Conservation (phyloP, 2,888 invertebrate genomes). For the Ectemnius cavifrons region DNA sequence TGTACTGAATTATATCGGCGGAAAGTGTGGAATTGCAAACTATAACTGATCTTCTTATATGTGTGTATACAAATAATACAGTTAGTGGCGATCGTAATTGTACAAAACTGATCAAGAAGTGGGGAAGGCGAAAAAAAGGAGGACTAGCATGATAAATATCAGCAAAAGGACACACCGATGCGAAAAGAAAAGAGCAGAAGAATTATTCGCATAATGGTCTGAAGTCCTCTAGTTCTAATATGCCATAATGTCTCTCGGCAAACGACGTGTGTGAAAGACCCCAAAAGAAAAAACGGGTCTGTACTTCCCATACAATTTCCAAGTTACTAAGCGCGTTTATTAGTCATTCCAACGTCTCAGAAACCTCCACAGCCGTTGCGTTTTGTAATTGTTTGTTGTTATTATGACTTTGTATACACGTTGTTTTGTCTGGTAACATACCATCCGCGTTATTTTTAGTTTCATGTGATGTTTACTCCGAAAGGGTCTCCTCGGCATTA, state of each 20-base stretch:
- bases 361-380: conserved; percentile 57
- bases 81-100: conserved; percentile 30
- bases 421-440: conserved; percentile 58
- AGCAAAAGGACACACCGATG: conserved; percentile 8
- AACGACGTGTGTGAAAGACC: conserved; percentile 22
- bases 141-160: conserved; percentile 9
- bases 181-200: conserved; percentile 7
- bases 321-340: conserved; percentile 24
- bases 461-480: conserved; percentile 37
- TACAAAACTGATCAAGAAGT: conserved; percentile 24
- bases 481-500: conserved; percentile 19
- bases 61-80: conserved; percentile 41
- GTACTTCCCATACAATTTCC: conserved; percentile 12
- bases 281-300: conserved; percentile 39
- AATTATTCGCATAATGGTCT: not conserved
- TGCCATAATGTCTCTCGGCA: conserved; percentile 29
- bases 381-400: conserved; percentile 71
- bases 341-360: conserved; percentile 58
- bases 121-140: conserved; percentile 43
- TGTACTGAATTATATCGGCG: conserved; percentile 9
- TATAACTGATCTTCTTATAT: conserved; percentile 14
- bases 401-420: conserved; percentile 66
- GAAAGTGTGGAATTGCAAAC: not conserved
- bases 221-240: conserved; percentile 33
- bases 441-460: conserved; percentile 50